Conservation (phyloP, 2,888 invertebrate genomes). For the Lobophora halterata region DNA sequence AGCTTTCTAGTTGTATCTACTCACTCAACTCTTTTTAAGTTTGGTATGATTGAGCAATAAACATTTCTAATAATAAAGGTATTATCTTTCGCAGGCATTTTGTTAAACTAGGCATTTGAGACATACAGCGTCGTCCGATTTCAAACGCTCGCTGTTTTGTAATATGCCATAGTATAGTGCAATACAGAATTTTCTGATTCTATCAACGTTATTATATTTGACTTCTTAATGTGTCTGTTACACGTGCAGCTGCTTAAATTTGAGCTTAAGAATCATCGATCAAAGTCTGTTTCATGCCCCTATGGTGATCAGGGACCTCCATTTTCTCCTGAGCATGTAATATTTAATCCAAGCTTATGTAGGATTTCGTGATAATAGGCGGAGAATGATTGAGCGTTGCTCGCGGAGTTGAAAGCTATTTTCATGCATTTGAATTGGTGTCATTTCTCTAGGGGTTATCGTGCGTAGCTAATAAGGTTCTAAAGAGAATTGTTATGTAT, state of each 20-base stretch:
- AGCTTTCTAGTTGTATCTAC: too few relatives aligned
- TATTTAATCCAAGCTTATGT: conserved; percentile 51
- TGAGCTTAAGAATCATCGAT: conserved; percentile 44
- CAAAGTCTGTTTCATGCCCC: conserved; percentile 45
- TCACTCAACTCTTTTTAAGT: too few relatives aligned
- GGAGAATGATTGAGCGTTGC: conserved; percentile 50
- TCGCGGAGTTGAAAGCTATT: conserved; percentile 34
- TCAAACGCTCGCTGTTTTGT: too few relatives aligned
- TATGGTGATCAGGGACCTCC: conserved; percentile 32
- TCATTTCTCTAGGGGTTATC: conserved; percentile 2
- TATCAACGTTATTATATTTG: conserved; percentile 13
- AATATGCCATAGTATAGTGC: too few relatives aligned
- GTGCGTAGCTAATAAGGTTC: not conserved
- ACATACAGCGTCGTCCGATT: too few relatives aligned
- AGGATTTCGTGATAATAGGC: conserved; percentile 53
- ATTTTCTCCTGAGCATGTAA: conserved; percentile 44
- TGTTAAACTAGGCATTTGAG: too few relatives aligned
- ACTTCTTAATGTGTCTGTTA: conserved; percentile 10
- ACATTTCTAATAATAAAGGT: too few relatives aligned
- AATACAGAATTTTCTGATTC: too few relatives aligned
- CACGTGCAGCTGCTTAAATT: conserved; percentile 36
- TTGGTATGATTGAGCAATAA: too few relatives aligned
- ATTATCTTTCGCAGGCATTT: too few relatives aligned
- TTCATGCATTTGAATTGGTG: conserved; percentile 19
- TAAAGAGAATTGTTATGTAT: too few relatives aligned